phyloP scores from a whole-genome alignment of 2,797 vertebrate genomes.

The Eutrigla gurnardus region DNA sequence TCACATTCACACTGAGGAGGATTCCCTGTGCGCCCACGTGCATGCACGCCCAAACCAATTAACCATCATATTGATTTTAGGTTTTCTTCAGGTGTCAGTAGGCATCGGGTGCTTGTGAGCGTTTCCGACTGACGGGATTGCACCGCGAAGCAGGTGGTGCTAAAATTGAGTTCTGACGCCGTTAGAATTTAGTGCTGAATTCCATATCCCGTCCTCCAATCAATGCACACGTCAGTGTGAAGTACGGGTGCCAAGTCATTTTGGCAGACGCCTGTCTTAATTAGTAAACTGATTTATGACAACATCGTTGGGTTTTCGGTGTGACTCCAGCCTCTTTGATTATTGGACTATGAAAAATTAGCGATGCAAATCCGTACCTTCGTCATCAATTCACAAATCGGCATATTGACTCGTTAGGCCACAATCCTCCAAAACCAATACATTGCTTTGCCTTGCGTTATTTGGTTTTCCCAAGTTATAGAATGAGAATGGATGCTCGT shows the following conservation, averaged over 20 bases:
- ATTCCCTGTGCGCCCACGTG: constrained; percentile 24
- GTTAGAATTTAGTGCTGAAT: constrained; percentile 70
- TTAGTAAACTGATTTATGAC: constrained; percentile 45
- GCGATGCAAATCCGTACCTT: constrained; percentile 29
- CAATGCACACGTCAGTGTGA: constrained; percentile 60
- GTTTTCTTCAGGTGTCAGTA: constrained; percentile 60
- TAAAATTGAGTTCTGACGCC: constrained; percentile 41
- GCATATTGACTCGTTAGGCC: constrained; percentile 59
- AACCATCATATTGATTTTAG: constrained; percentile 72
- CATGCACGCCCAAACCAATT: constrained; percentile 60
- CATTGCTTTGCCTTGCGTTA: constrained; percentile 55
- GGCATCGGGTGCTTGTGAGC: constrained; percentile 62
- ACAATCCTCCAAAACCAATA: constrained; percentile 43
- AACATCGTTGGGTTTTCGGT: constrained; percentile 23
- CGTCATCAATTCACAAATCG: constrained; percentile 61
- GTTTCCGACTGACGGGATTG: constrained; percentile 59
- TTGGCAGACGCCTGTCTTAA: constrained; percentile 38
- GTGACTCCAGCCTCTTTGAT: constrained; percentile 26
- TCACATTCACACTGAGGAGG: constrained; percentile 48
- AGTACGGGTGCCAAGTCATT: constrained; percentile 31
- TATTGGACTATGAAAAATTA: constrained; percentile 39
- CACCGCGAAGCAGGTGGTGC: constrained; percentile 52
- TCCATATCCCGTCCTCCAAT: constrained; percentile 53
- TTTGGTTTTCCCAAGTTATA: constrained; percentile 32
- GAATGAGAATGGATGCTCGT: constrained; percentile 5